Percentiles rank a stretch among this genome's conserved stretches.
These are phyloP conservation scores for Dynastes maya DNA, from an alignment of 2,888 invertebrate species.

Conservation along the genomic window DNA sequence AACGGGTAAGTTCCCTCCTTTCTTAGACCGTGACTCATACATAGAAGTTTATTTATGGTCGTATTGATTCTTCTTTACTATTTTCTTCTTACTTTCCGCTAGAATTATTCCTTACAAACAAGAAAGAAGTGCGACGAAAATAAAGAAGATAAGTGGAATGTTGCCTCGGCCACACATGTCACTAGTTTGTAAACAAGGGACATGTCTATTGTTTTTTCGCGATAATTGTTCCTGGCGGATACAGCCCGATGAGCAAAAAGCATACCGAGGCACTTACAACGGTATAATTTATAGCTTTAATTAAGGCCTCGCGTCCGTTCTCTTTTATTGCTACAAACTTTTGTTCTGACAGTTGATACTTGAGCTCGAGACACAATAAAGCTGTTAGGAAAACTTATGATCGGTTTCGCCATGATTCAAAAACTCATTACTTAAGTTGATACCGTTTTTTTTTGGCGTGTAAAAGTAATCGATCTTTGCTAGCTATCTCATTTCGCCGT, in stretches of 20 bases:
- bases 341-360: not conserved
- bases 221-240: constrained; percentile 1
- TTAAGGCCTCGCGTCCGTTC: not conserved
- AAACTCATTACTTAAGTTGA: too few species aligned
- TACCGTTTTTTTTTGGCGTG: too few species aligned
- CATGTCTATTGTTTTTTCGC: not conserved
- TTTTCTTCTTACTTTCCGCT: too few species aligned
- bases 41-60: too few species aligned
- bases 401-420: too few species aligned
- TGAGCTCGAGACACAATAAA: not conserved
- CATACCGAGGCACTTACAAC: constrained; percentile 9
- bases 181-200: not conserved
- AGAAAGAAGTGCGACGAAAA: not conserved
- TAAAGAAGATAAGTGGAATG: not conserved
- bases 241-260: constrained; percentile 2
- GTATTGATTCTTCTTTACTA: too few species aligned
- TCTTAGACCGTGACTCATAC: too few species aligned
- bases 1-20: too few species aligned
- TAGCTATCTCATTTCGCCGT: too few species aligned
- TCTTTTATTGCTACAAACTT: not conserved
- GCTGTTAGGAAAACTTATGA: not conserved
- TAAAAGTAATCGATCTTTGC: too few species aligned
- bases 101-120: too few species aligned
- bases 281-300: constrained; percentile 28
- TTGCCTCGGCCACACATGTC: not conserved